Conservation (phyloP, 2,113 vertebrate species). For the Oenanthe melanoleuca region DNA sequence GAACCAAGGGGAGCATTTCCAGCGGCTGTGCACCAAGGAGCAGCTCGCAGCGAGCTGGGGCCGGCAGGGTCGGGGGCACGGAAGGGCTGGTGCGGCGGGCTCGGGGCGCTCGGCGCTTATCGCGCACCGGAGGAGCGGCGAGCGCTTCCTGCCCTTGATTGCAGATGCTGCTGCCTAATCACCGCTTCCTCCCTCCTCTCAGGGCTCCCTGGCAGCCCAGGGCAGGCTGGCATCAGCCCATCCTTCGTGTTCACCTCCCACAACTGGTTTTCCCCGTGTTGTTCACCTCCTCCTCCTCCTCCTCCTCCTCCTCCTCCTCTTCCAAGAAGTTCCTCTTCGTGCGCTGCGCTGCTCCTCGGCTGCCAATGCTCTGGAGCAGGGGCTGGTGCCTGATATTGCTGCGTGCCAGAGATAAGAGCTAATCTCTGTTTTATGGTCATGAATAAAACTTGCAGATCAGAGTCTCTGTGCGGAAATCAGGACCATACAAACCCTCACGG, state of each 20-base stretch:
- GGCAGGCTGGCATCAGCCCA: conserved; percentile 5
- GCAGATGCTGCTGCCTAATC: conserved; percentile 32
- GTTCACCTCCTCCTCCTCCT: background rate
- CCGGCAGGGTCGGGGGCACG: background rate
- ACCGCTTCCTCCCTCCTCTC: conserved; percentile 15
- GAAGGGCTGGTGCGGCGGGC: conserved; percentile 16
- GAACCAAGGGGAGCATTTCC: fast-evolving
- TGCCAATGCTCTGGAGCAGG: background rate
- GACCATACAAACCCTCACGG: background rate
- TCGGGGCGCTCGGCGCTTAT: background rate
- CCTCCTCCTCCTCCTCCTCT: background rate
- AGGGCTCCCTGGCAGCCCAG: background rate
- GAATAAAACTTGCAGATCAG: conserved; percentile 42
- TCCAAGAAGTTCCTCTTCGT: background rate
- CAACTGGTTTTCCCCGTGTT: background rate
- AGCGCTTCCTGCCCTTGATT: conserved; percentile 57
- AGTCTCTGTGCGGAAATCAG: conserved; percentile 33
- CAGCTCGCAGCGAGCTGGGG: fast-evolving
- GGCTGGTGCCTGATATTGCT: conserved; percentile 15
- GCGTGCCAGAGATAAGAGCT: conserved; percentile 65
- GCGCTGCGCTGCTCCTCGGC: background rate
- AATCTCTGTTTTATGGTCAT: conserved; percentile 44
- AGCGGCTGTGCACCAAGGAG: background rate
- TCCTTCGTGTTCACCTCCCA: background rate
- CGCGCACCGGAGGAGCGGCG: fast-evolving